A percentile compares a stretch with the other conserved stretches of the same genome.
phyloP scores from a whole-genome alignment of 2,797 vertebrate species.

The Falco peregrinus region DNA sequence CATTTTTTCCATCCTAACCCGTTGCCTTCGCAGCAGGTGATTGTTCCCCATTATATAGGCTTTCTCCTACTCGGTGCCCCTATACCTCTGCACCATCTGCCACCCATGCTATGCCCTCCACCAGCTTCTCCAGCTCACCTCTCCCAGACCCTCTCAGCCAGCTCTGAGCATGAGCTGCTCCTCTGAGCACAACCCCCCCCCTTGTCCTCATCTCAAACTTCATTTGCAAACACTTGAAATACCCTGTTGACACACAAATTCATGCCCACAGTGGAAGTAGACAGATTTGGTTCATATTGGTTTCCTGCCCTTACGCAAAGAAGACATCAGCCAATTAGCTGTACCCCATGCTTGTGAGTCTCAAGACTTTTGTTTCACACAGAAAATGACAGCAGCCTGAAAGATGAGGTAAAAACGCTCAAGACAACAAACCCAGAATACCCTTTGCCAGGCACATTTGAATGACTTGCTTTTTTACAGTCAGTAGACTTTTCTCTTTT shows the following conservation, averaged over 20 bases:
- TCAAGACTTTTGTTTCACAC: not conserved
- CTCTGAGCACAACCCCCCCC: rapidly evolving
- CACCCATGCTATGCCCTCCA: not conserved
- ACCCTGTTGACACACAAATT: rapidly evolving
- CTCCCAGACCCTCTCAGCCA: not conserved
- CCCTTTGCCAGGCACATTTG: not conserved
- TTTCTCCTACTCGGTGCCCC: not conserved
- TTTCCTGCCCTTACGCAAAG: not conserved
- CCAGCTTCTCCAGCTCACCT: not conserved
- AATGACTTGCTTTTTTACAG: not conserved
- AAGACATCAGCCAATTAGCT: not conserved
- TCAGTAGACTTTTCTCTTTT: slow-evolving; percentile 3
- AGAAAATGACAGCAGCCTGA: not conserved
- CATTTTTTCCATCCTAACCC: rapidly evolving
- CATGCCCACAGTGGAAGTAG: not conserved
- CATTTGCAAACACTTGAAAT: not conserved
- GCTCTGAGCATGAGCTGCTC: not conserved
- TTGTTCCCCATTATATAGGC: not conserved
- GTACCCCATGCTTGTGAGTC: not conserved
- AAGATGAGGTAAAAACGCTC: not conserved
- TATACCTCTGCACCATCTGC: not conserved
- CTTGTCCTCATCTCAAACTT: not conserved
- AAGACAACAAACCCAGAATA: not conserved
- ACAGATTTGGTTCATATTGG: not conserved
- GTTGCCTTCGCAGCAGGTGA: not conserved